phyloP scores from a whole-genome alignment of 2,113 vertebrate genomes.

The Archocentrus centrarchus region DNA sequence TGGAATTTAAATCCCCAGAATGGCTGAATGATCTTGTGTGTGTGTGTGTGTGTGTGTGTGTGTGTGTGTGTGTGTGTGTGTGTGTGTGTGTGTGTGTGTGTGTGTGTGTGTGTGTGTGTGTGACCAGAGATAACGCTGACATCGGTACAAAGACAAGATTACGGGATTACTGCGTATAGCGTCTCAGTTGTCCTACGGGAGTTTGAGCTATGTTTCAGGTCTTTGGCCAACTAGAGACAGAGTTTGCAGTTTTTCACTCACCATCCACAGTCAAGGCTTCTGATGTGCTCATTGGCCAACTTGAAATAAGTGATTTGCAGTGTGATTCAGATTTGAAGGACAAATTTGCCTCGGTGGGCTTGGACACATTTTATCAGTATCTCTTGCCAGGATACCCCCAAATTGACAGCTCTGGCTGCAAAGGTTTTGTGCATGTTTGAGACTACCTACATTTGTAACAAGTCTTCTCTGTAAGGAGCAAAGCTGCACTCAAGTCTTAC shows the following conservation, averaged over 20 bases:
- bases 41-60: no score
- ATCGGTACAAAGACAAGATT: no score
- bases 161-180: no score
- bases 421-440: slow-evolving; percentile 35
- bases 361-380: slow-evolving; percentile 1
- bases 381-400: slow-evolving; percentile 14
- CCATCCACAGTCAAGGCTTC: slow-evolving; percentile 10
- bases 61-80: no score
- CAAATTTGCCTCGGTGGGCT: not conserved
- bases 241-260: slow-evolving; percentile 1
- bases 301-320: slow-evolving; percentile 31
- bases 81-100: no score
- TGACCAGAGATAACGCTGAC: no score
- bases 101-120: no score
- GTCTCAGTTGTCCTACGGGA: no score
- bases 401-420: slow-evolving; percentile 21
- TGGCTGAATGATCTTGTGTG: no score
- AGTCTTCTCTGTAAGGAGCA: not conserved
- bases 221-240: no score
- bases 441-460: slow-evolving; percentile 17
- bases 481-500: not conserved
- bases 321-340: slow-evolving; percentile 31
- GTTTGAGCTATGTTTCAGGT: no score
- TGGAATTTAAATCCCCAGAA: no score
- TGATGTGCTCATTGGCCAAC: not conserved